Percentiles rank a stretch among this genome's conserved stretches.
phyloP scores from a whole-genome alignment of 2,888 invertebrate species.

The Drosophila anceps region DNA sequence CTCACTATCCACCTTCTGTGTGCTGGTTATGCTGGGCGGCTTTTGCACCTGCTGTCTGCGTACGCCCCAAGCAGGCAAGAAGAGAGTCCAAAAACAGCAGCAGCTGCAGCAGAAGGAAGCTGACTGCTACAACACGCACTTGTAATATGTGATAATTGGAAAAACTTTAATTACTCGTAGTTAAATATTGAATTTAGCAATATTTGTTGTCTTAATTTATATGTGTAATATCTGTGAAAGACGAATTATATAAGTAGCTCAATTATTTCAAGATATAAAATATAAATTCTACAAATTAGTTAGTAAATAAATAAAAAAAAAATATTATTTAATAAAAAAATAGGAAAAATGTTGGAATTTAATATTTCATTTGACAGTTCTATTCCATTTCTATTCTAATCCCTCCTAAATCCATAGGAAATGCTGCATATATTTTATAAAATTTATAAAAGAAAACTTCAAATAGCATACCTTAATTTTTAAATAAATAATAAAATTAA shows the following conservation, averaged over 20 bases:
- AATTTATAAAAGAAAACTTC: too few relatives aligned
- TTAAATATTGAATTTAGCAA: not conserved
- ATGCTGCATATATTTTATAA: too few relatives aligned
- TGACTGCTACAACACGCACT: constrained; percentile 36
- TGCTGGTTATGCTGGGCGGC: constrained; percentile 82
- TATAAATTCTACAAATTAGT: not conserved
- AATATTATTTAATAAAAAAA: not conserved
- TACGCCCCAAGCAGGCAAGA: constrained; percentile 23
- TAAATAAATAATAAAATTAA: not conserved
- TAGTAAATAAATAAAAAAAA: not conserved
- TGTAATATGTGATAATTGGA: constrained; percentile 40
- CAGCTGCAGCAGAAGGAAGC: constrained; percentile 12
- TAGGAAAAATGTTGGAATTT: not conserved
- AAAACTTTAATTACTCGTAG: not conserved
- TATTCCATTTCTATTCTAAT: too few relatives aligned
- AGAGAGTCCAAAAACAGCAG: not conserved
- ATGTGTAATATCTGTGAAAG: not conserved
- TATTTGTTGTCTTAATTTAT: not conserved
- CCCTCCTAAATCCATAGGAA: too few relatives aligned
- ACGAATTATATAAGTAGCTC: not conserved
- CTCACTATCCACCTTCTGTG: constrained; percentile 82
- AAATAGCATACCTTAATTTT: too few relatives aligned
- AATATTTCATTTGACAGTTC: not conserved
- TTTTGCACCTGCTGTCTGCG: constrained; percentile 77
- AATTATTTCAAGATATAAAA: not conserved